phyloP scores from a whole-genome alignment of 37 sponge, comb jelly and placozoan species.

The Hexactinellida sp. region DNA sequence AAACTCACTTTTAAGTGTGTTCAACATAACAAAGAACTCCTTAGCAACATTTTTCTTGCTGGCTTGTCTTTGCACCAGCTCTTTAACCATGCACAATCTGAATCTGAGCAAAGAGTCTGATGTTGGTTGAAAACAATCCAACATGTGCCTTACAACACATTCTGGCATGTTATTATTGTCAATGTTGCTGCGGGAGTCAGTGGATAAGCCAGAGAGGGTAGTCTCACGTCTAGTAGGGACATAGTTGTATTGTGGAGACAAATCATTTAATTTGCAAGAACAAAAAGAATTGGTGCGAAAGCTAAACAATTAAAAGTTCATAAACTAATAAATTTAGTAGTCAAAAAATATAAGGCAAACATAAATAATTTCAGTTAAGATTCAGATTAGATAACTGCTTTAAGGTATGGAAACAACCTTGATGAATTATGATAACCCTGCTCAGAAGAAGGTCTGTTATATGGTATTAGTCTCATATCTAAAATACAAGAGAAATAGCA shows the following conservation, averaged over 20 bases:
- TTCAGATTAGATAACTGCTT: not conserved
- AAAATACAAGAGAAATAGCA: not conserved
- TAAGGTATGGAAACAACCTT: too few species aligned
- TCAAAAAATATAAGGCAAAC: not conserved
- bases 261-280: not conserved
- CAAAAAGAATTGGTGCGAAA: not conserved
- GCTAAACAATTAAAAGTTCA: not conserved
- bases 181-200: not conserved
- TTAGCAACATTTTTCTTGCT: not conserved
- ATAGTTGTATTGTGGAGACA: not conserved
- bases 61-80: conserved; percentile 3
- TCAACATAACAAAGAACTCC: not conserved
- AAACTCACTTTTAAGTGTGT: not conserved
- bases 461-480: not conserved
- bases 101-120: not conserved
- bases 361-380: not conserved
- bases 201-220: not conserved
- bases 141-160: not conserved
- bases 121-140: not conserved
- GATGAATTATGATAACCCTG: not conserved
- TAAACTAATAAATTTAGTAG: too few species aligned
- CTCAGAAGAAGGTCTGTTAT: conserved; percentile 3
- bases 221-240: not conserved
- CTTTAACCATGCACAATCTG: conserved; percentile 5
- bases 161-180: not conserved